Conservation (phyloP, 2,113 vertebrate species). For the Paracanthobrama guichenoti region DNA sequence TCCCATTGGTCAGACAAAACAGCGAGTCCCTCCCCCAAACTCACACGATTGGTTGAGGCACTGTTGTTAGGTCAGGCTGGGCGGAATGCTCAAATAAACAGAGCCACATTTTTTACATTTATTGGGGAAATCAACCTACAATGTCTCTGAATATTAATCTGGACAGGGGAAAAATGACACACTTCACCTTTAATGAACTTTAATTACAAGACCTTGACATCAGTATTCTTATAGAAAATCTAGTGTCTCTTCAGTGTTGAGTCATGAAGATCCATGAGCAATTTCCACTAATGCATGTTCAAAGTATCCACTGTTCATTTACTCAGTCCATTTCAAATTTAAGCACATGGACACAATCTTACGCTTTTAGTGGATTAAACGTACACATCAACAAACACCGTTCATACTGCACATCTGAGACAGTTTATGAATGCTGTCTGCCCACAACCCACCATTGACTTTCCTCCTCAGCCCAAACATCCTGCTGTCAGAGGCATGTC, state of each 20-base stretch:
- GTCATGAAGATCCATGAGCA: conserved; percentile 1
- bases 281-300: conserved; percentile 27
- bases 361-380: background rate
- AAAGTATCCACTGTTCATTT: background rate
- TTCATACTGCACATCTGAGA: conserved; percentile 21
- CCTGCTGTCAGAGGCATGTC: background rate
- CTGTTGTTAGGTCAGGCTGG: background rate
- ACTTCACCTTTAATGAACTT: conserved; percentile 33
- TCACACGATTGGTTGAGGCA: background rate
- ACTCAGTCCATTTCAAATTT: background rate
- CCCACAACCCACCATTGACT: background rate
- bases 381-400: background rate
- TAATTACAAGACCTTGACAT: conserved; percentile 22
- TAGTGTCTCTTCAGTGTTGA: conserved; percentile 1
- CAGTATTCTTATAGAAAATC: background rate
- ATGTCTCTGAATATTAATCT: background rate
- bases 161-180: background rate
- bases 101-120: background rate
- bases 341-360: conserved; percentile 1
- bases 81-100: conserved; percentile 5
- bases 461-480: background rate
- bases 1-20: background rate
- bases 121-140: background rate
- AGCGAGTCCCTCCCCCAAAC: background rate
- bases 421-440: background rate